phyloP scores from a whole-genome alignment of 1,140 invertebrate genomes.

The Caenorhabditis inopinata region DNA sequence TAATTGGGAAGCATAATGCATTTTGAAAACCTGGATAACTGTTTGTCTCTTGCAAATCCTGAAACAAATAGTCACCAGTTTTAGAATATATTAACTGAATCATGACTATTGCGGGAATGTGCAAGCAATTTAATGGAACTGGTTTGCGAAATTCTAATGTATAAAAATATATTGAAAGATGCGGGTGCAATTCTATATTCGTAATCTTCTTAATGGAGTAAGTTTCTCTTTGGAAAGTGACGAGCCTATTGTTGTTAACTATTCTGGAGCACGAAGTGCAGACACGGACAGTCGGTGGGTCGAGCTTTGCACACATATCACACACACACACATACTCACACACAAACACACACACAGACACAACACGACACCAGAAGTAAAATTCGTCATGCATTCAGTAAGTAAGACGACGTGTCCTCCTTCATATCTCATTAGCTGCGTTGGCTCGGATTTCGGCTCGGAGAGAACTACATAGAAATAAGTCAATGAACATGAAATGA shows the following conservation, averaged over 20 bases:
- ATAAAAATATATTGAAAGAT: not conserved
- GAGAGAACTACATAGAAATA: not conserved
- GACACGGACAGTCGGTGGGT: not conserved
- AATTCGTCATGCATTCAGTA: not conserved
- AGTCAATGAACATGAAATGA: not conserved
- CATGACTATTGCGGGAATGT: too few relatives aligned
- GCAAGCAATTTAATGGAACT: too few relatives aligned
- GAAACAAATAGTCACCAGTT: too few relatives aligned
- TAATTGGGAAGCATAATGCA: too few relatives aligned
- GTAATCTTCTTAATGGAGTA: constrained; percentile 27
- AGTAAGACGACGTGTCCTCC: not conserved
- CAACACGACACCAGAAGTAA: not conserved
- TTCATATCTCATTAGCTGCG: not conserved
- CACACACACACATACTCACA: too few relatives aligned
- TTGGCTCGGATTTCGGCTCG: not conserved
- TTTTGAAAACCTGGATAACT: too few relatives aligned
- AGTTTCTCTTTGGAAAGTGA: not conserved
- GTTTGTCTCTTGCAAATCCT: too few relatives aligned
- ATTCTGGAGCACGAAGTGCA: constrained; percentile 32
- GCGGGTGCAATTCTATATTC: not conserved
- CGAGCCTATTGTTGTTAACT: not conserved
- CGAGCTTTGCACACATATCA: not conserved
- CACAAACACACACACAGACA: too few relatives aligned
- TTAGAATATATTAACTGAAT: too few relatives aligned
- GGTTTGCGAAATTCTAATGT: too few relatives aligned